Conservation (phyloP, 2,888 invertebrate species). For the Syrphus vitripennis region DNA sequence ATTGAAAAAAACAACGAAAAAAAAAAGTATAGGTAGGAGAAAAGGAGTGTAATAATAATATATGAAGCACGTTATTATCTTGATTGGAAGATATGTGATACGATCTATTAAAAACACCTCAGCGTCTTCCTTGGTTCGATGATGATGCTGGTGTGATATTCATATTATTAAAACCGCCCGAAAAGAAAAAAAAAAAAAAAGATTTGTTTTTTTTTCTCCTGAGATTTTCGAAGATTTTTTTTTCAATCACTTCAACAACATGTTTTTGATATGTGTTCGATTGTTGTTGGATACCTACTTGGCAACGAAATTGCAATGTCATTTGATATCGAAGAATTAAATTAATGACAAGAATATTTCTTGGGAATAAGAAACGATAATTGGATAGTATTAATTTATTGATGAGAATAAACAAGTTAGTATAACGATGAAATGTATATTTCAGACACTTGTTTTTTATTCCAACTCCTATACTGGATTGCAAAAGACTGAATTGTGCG, state of each 20-base stretch:
- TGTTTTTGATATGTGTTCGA: slow-evolving; percentile 32
- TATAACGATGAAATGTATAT: background rate
- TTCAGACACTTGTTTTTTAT: background rate
- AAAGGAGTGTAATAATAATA: slow-evolving; percentile 74
- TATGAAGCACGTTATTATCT: slow-evolving; percentile 74
- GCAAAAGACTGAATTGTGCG: too few species aligned
- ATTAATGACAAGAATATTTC: background rate
- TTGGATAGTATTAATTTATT: background rate
- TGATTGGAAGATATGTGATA: slow-evolving; percentile 73
- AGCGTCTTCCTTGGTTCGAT: slow-evolving; percentile 34
- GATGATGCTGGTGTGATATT: slow-evolving; percentile 61
- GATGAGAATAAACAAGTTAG: background rate
- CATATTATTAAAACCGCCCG: slow-evolving; percentile 40
- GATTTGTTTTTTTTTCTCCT: background rate
- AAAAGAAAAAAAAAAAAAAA: background rate
- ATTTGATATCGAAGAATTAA: slow-evolving; percentile 1
- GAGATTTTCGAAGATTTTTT: background rate
- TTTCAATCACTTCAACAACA: slow-evolving; percentile 28
- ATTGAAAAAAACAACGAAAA: background rate
- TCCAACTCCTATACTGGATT: too few species aligned
- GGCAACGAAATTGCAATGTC: slow-evolving; percentile 36
- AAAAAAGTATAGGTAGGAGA: slow-evolving; percentile 5
- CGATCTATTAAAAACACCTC: slow-evolving; percentile 74
- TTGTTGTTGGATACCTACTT: background rate
- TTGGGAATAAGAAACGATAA: background rate